phyloP scores from a whole-genome alignment of 2,113 vertebrate genomes.

The Heterochromis multidens region DNA sequence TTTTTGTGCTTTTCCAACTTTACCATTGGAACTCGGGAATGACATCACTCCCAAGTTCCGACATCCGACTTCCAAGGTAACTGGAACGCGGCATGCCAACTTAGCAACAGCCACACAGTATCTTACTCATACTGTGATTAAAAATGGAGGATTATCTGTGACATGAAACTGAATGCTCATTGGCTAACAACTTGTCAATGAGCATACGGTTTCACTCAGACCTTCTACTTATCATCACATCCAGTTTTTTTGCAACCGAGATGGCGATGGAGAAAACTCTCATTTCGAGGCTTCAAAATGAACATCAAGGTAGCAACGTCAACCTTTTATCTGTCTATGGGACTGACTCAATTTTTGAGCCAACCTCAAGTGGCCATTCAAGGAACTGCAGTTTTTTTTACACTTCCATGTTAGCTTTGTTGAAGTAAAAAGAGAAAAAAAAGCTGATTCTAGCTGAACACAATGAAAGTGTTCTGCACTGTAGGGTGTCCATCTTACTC shows the following conservation, averaged over 20 bases:
- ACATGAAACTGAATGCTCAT: background rate
- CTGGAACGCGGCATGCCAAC: no score
- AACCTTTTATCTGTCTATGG: background rate
- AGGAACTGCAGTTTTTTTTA: background rate
- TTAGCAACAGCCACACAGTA: background rate
- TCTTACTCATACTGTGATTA: background rate
- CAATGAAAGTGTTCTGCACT: no score
- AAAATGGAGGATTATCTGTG: background rate
- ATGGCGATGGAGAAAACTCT: accelerated
- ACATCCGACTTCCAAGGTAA: no score
- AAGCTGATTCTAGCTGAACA: no score
- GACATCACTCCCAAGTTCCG: background rate
- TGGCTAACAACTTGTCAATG: background rate
- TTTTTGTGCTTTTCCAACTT: background rate
- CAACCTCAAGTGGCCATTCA: background rate
- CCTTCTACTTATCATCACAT: no score
- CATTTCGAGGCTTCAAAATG: background rate
- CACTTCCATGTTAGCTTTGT: background rate
- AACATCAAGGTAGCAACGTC: background rate
- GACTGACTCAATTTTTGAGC: background rate
- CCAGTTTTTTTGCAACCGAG: no score
- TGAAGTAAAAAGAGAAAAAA: background rate
- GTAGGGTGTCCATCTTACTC: no score
- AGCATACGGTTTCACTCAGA: background rate
- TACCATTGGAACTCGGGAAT: background rate